Base-by-base conservation (phyloP, 53 echinoderm and acorn worm species). In the Glandiceps talaboti region DNA sequence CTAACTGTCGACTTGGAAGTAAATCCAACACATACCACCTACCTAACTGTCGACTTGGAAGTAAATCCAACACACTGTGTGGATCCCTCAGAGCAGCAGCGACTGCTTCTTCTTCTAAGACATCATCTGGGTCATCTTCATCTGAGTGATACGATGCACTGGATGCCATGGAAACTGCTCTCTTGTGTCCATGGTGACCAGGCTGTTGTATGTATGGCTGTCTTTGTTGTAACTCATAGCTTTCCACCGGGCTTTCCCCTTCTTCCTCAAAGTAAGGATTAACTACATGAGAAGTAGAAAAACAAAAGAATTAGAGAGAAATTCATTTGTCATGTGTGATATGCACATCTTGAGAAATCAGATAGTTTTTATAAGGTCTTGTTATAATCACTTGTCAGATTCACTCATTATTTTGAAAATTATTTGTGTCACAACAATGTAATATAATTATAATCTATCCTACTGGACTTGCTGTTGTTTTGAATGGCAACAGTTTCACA, bases 31-130 rank as follows among this genome's bases (percentile, higher is more conserved):
- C 84, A 75, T n/a, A n/a, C n/a, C n/a, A n/a, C n/a, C n/a, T 73
- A 97, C 99, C 93, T 33, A 97, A 75, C 31, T 89, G 93, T 79
- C 99, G 85, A 75, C 93, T 94, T 29, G 99, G 99, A 0, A 97
- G 91, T 86, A 97, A 83, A 76, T 87, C 86, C 29, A 97, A 80
- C 1, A 97, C 84, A 75, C 89, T 89, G 81, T 89, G 75, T 0
- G 99, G 99, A 79, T 97, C 99, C 25, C 83, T 80, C 25, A 97
- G 89, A 28, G 80, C 87, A 10, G 91, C 89, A 25, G 99, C 99
- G 0, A 93, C 87, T 28, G 81, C 26, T 75, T 97, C 99, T 33
- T 92, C 82, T 77, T 89, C 89, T 0, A 83, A 27, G 1, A 97
- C 90, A 80, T 97, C 99, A 89, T 96, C 90, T 27, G 76, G 74